phyloP scores from a whole-genome alignment of 2,113 vertebrate genomes.

The Cololabis saira region DNA sequence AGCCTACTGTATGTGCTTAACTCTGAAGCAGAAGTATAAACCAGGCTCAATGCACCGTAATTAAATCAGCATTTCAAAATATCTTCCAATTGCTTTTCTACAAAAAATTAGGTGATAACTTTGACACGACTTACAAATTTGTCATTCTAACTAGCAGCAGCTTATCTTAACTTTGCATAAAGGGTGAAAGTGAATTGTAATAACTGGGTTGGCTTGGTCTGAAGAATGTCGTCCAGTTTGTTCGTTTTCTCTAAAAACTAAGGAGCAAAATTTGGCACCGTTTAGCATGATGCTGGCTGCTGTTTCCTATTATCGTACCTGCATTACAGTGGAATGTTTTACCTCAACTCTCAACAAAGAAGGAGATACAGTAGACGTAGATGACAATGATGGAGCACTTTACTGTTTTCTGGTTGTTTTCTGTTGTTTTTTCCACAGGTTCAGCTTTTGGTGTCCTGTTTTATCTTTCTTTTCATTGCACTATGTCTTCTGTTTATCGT shows the following conservation, averaged over 20 bases:
- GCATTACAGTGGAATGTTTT: background rate
- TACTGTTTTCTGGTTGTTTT: background rate
- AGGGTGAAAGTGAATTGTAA: constrained; percentile 3
- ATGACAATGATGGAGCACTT: no score
- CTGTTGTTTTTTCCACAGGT: background rate
- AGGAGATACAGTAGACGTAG: no score
- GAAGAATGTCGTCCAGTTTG: background rate
- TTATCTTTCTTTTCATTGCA: background rate
- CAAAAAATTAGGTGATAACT: background rate
- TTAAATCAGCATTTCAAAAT: no score
- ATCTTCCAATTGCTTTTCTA: no score
- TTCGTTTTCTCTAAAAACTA: background rate
- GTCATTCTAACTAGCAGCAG: background rate
- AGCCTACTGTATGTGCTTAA: no score
- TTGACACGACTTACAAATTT: background rate
- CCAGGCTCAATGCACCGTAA: no score
- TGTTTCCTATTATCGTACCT: no score
- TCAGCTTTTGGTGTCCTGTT: background rate
- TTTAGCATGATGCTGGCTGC: background rate
- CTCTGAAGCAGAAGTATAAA: no score
- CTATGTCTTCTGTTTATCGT: constrained; percentile 1
- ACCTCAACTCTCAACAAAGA: background rate
- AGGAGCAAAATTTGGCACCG: background rate
- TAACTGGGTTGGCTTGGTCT: background rate
- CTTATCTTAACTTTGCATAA: background rate